Conservation (phyloP, 2,113 vertebrate genomes). For the Abramis brama region DNA sequence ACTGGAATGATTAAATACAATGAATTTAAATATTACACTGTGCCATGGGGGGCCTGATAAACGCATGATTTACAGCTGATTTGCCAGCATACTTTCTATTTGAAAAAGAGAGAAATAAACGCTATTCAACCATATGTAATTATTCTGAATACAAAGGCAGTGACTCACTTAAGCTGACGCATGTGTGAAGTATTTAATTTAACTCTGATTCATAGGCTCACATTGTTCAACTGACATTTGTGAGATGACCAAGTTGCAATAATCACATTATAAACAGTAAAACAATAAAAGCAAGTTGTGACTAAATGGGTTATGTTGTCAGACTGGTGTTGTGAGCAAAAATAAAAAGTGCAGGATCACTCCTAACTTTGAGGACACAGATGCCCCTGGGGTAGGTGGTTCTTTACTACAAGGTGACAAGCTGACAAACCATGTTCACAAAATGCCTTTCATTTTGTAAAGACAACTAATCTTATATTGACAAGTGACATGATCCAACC, state of each 20-base stretch:
- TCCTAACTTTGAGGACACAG: background rate
- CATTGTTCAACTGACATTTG: background rate
- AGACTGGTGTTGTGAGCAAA: background rate
- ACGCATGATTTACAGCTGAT: too few species aligned
- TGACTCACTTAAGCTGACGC: constrained; percentile 8
- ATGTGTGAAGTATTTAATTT: background rate
- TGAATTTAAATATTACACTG: background rate
- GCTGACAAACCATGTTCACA: constrained; percentile 11
- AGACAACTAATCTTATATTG: background rate
- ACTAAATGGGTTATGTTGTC: background rate
- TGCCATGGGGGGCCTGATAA: constrained; percentile 23
- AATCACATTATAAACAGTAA: background rate
- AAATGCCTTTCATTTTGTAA: background rate
- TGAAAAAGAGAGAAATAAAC: background rate
- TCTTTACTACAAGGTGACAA: background rate
- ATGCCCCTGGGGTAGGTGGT: background rate
- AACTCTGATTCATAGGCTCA: background rate
- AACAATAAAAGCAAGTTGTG: constrained; percentile 18
- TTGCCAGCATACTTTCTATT: background rate
- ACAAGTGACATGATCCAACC: background rate
- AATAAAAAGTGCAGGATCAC: background rate
- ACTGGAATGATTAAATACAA: too few species aligned
- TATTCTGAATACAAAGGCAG: background rate
- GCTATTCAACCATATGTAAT: background rate
- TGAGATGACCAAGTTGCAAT: constrained; percentile 23